phyloP scores from a whole-genome alignment of 2,888 invertebrate species.

The Drosophila subsilvestris region DNA sequence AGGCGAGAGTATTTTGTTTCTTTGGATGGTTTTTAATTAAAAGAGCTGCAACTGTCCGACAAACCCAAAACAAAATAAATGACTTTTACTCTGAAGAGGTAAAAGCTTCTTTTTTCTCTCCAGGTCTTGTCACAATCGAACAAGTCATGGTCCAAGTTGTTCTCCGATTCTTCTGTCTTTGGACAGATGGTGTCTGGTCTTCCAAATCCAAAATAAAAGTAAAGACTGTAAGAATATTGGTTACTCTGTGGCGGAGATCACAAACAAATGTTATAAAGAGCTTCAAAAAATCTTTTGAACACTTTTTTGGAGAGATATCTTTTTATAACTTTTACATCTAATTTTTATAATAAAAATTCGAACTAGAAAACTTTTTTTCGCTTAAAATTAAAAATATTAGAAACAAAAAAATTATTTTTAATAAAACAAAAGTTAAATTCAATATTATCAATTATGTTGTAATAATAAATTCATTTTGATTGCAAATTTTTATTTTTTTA shows the following conservation, averaged over 20 bases:
- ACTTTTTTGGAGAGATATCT: no score
- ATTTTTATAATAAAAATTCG: no score
- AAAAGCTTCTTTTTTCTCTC: slow-evolving; percentile 46
- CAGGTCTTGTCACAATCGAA: slow-evolving; percentile 41
- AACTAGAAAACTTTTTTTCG: neutral
- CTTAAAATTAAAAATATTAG: no score
- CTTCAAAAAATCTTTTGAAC: no score
- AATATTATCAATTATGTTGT: neutral
- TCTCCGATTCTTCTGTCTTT: slow-evolving; percentile 7
- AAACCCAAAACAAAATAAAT: slow-evolving; percentile 73
- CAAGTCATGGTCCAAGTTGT: slow-evolving; percentile 58
- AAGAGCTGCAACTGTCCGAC: slow-evolving; percentile 64
- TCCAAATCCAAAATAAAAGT: no score
- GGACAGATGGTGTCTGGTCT: slow-evolving; percentile 6
- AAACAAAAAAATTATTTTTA: no score
- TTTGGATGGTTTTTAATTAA: slow-evolving; percentile 66
- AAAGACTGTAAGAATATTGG: neutral
- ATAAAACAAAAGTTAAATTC: no score
- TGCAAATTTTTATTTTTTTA: no score
- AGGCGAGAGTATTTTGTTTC: slow-evolving; percentile 35
- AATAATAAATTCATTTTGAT: no score
- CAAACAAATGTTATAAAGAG: no score
- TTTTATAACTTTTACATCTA: no score
- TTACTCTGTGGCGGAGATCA: no score
- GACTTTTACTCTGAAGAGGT: slow-evolving; percentile 63